phyloP scores from a whole-genome alignment of 2,113 vertebrate genomes.

The Anguilla rostrata region DNA sequence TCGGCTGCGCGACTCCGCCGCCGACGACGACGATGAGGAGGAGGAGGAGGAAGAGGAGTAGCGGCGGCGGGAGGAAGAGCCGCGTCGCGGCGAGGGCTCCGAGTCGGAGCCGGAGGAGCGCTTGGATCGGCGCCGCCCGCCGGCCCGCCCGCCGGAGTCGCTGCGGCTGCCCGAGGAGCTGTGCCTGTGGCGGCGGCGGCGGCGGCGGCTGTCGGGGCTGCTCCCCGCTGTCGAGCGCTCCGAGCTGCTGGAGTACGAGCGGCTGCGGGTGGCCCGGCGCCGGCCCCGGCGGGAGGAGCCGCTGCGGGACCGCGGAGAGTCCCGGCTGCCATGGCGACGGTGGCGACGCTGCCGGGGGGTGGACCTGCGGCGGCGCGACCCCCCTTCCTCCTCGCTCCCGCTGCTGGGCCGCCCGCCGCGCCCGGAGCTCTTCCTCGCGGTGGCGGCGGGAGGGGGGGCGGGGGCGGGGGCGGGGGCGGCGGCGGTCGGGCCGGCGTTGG shows the following conservation, averaged over 20 bases:
- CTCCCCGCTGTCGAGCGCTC: slow-evolving; percentile 86
- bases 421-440: slow-evolving; percentile 59
- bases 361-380: slow-evolving; percentile 72
- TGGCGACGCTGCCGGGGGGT: slow-evolving; percentile 67
- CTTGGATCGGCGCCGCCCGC: slow-evolving; percentile 73
- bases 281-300: slow-evolving; percentile 75
- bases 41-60: slow-evolving; percentile 76
- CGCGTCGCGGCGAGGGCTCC: slow-evolving; percentile 82
- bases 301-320: slow-evolving; percentile 82
- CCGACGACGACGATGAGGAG: slow-evolving; percentile 78
- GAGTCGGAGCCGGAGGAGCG: slow-evolving; percentile 87
- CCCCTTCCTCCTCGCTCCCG: slow-evolving; percentile 81
- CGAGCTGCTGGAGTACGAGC: slow-evolving; percentile 90
- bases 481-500: slow-evolving; percentile 53
- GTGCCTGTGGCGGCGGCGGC: slow-evolving; percentile 63
- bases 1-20: slow-evolving; percentile 70
- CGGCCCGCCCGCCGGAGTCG: slow-evolving; percentile 84
- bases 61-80: slow-evolving; percentile 67
- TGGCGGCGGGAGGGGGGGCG: background rate
- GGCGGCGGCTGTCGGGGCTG: slow-evolving; percentile 85
- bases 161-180: slow-evolving; percentile 95
- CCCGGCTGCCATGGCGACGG: slow-evolving; percentile 83
- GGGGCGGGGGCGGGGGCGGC: background rate
- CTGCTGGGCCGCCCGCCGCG: slow-evolving; percentile 73
- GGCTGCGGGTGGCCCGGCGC: slow-evolving; percentile 60